phyloP scores from a whole-genome alignment of 1,140 invertebrate species.

The Drosophila bifasciata region DNA sequence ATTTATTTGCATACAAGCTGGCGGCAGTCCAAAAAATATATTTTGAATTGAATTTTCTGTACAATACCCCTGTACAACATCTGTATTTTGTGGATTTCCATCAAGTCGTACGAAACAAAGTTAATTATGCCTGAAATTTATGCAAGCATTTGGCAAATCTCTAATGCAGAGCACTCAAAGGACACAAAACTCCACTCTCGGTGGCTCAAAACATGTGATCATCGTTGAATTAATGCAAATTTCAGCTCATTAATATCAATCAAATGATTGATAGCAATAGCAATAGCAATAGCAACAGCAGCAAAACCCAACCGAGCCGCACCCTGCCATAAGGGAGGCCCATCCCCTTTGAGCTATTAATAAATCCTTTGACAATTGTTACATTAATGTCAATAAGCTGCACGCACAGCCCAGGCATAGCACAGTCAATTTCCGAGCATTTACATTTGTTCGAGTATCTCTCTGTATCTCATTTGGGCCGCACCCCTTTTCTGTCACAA shows the following conservation, averaged over 20 bases:
- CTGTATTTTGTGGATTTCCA: too few relatives aligned
- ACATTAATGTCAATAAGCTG: slow-evolving; percentile 84
- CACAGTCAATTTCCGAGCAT: slow-evolving; percentile 50
- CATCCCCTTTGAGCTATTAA: slow-evolving; percentile 56
- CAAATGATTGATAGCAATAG: slow-evolving; percentile 78
- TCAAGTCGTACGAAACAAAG: slow-evolving; percentile 41
- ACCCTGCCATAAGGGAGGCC: not conserved
- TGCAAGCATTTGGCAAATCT: slow-evolving; percentile 66
- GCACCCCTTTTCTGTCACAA: slow-evolving; percentile 59
- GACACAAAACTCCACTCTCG: too few relatives aligned
- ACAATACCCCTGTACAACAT: too few relatives aligned
- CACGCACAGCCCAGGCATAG: slow-evolving; percentile 18
- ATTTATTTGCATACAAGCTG: slow-evolving; percentile 36
- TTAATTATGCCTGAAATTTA: slow-evolving; percentile 77
- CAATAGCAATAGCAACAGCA: slow-evolving; percentile 41
- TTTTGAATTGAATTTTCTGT: slow-evolving; percentile 29
- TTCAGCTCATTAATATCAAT: slow-evolving; percentile 83
- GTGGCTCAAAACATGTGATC: slow-evolving; percentile 39
- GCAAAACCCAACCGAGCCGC: slow-evolving; percentile 20
- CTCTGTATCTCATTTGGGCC: slow-evolving; percentile 38
- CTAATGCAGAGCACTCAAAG: not conserved
- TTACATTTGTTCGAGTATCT: slow-evolving; percentile 62
- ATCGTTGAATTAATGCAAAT: slow-evolving; percentile 77
- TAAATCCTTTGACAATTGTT: slow-evolving; percentile 84
- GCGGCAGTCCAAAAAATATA: slow-evolving; percentile 1